These are phyloP conservation scores for Lerista edwardsae DNA, from an alignment of 2,797 vertebrate species.

Conservation along the genomic window DNA sequence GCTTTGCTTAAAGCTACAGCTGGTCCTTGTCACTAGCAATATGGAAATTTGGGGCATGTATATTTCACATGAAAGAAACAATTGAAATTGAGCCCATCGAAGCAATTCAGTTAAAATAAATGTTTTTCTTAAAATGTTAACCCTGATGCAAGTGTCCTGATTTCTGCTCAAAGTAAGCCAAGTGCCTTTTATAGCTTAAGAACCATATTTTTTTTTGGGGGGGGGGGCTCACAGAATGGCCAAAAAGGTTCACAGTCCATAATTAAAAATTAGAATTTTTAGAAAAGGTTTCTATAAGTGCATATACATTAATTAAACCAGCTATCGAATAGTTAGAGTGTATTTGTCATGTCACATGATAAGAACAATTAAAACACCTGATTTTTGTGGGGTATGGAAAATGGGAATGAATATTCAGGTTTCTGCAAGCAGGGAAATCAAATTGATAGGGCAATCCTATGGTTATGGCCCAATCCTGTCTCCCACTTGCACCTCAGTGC, in stretches of 20 bases:
- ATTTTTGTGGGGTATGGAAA: neutral
- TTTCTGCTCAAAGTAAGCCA: neutral
- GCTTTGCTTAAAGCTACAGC: slow-evolving; percentile 8
- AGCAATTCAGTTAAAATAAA: neutral
- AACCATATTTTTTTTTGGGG: too few relatives aligned
- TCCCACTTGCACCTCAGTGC: too few relatives aligned
- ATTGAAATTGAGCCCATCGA: slow-evolving; percentile 1
- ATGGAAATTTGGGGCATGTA: neutral
- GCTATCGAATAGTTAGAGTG: neutral
- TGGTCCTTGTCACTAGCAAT: slow-evolving; percentile 11
- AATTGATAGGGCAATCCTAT: neutral
- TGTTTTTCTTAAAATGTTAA: neutral
- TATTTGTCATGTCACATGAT: neutral
- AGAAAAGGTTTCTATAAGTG: too few relatives aligned
- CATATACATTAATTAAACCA: neutral
- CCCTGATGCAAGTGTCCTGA: neutral
- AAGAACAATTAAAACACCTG: neutral
- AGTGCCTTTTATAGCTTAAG: neutral
- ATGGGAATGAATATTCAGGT: neutral
- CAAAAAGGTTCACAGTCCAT: neutral
- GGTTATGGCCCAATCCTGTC: neutral
- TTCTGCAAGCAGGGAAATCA: neutral
- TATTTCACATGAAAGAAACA: neutral
- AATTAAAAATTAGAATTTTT: neutral
- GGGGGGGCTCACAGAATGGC: too few relatives aligned